A percentile compares a stretch with the other conserved stretches of the same genome.
phyloP scores from a whole-genome alignment of 2,113 vertebrate genomes.

The Polypterus senegalus region DNA sequence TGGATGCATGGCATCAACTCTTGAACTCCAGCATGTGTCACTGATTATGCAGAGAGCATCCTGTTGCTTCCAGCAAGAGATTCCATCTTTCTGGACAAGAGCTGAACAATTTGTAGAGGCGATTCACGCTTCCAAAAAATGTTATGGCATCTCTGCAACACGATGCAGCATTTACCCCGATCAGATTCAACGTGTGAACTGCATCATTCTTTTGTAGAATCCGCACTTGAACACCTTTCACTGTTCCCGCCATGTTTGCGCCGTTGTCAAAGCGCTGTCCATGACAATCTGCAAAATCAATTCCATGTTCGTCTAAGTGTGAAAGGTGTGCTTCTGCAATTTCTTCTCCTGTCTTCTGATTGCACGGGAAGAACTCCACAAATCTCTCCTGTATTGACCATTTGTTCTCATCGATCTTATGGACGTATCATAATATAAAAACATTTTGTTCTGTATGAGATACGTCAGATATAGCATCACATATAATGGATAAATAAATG shows the following conservation, averaged over 20 bases:
- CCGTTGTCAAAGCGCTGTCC: slow-evolving; percentile 21
- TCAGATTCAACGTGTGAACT: slow-evolving; percentile 11
- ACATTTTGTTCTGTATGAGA: slow-evolving; percentile 12
- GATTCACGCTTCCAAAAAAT: slow-evolving; percentile 15
- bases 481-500: not conserved
- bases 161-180: slow-evolving; percentile 14
- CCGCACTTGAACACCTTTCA: slow-evolving; percentile 12
- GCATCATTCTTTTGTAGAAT: slow-evolving; percentile 14
- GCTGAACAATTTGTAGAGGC: slow-evolving; percentile 14
- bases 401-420: not conserved
- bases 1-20: slow-evolving; percentile 14
- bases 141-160: slow-evolving; percentile 13
- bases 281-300: slow-evolving; percentile 9
- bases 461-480: slow-evolving; percentile 3
- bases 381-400: slow-evolving; percentile 10
- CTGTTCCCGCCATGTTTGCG: slow-evolving; percentile 19
- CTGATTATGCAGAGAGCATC: slow-evolving; percentile 15
- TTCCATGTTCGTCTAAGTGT: slow-evolving; percentile 4
- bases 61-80: slow-evolving; percentile 11
- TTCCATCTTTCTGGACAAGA: slow-evolving; percentile 15
- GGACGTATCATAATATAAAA: slow-evolving; percentile 7
- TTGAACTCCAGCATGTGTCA: slow-evolving; percentile 14
- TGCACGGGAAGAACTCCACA: slow-evolving; percentile 7
- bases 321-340: slow-evolving; percentile 11
- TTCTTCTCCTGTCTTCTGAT: slow-evolving; percentile 13